Percentiles rank a stretch among this genome's conserved stretches.
phyloP scores from a whole-genome alignment of 2,797 vertebrate genomes.

The Chelon auratus region DNA sequence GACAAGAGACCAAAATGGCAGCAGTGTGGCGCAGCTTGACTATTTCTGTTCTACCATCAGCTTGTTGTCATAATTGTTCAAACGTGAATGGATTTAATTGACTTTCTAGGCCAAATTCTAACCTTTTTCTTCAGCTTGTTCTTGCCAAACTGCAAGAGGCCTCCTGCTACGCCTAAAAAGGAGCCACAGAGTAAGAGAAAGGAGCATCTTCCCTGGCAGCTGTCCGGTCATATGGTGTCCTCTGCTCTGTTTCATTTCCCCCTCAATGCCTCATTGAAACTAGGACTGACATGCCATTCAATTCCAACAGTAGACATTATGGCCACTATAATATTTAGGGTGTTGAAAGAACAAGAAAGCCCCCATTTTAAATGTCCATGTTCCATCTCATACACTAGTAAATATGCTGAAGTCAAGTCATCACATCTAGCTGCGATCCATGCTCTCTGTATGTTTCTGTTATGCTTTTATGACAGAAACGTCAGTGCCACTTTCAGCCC shows the following conservation, averaged over 20 bases:
- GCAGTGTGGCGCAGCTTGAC: constrained; percentile 20
- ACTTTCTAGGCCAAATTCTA: constrained; percentile 58
- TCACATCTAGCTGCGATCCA: no score
- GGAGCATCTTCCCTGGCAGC: constrained; percentile 66
- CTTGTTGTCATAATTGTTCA: constrained; percentile 54
- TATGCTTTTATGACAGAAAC: no score
- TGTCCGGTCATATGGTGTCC: constrained; percentile 74
- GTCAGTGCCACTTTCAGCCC: no score
- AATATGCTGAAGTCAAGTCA: no score
- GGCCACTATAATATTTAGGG: constrained; percentile 7
- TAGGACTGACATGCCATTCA: constrained; percentile 52
- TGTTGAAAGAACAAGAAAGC: background rate
- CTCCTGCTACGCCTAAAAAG: constrained; percentile 56
- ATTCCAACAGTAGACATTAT: constrained; percentile 29
- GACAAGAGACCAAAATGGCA: constrained; percentile 37
- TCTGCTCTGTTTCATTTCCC: constrained; percentile 58
- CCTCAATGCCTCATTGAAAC: constrained; percentile 61
- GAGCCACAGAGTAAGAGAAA: constrained; percentile 55
- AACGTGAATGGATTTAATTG: constrained; percentile 61
- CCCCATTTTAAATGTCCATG: no score
- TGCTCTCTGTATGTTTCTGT: no score
- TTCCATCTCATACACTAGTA: no score
- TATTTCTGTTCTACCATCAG: constrained; percentile 41
- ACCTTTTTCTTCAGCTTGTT: constrained; percentile 37
- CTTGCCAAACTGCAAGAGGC: constrained; percentile 51